Percentiles rank a stretch among this genome's conserved stretches.
Evolutionary conservation across 2,888 invertebrate species (phyloP).

Genomic region (Melolontha melolontha): DNA sequence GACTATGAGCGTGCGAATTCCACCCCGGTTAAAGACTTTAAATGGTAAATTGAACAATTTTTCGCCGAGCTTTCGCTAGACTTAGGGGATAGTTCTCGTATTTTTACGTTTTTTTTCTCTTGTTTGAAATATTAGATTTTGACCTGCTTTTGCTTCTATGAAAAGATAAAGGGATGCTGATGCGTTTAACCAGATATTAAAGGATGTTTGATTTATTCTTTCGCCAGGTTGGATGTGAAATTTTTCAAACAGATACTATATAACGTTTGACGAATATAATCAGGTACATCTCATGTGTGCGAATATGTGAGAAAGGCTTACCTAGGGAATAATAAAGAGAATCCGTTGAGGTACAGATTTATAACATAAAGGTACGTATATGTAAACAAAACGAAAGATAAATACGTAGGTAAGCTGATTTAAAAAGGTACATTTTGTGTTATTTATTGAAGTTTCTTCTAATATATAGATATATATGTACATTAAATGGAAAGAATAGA

Average conservation of each 20-base stretch:
- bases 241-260: neutral
- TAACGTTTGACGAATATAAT: no score
- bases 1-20: constrained; percentile 42
- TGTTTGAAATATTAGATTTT: constrained; percentile 27
- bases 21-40: constrained; percentile 42
- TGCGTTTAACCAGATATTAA: constrained; percentile 28
- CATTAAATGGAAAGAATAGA: no score
- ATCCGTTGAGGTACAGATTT: no score
- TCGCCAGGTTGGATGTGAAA: constrained; percentile 10
- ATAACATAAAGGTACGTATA: no score
- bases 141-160: constrained; percentile 12
- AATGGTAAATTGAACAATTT: constrained; percentile 55
- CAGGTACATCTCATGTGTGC: no score
- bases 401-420: no score
- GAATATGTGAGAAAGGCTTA: no score
- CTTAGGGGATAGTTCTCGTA: neutral
- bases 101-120: constrained; percentile 10
- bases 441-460: no score
- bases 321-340: no score
- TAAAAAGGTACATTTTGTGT: no score
- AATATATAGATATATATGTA: no score
- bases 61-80: constrained; percentile 51
- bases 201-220: constrained; percentile 27
- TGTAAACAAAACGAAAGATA: no score
- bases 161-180: constrained; percentile 29